Conservation (phyloP, 2,888 invertebrate species). For the Tenthredo distinguenda region DNA sequence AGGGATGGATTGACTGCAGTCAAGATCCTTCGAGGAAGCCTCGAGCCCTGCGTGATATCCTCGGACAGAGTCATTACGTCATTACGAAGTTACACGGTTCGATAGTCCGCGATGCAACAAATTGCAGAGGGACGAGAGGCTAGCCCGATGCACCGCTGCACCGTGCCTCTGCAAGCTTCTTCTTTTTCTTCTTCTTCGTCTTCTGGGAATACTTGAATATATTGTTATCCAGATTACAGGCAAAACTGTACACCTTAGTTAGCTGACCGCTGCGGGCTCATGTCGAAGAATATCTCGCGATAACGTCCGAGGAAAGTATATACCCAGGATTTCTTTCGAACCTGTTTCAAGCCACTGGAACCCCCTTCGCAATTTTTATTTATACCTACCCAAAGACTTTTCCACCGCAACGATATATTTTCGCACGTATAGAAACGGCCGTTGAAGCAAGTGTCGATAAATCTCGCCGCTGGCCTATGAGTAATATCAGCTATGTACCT, state of each 20-base stretch:
- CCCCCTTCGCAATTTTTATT: not conserved
- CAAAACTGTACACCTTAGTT: not conserved
- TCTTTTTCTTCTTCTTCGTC: not conserved
- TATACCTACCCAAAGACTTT: not conserved
- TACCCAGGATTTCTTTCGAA: not conserved
- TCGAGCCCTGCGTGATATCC: slow-evolving; percentile 34
- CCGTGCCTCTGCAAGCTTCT: slow-evolving; percentile 46
- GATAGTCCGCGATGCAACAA: slow-evolving; percentile 72
- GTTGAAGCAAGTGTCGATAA: slow-evolving; percentile 46
- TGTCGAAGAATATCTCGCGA: slow-evolving; percentile 2
- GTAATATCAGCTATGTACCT: slow-evolving; percentile 47
- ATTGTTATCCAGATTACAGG: slow-evolving; percentile 45
- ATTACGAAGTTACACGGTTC: slow-evolving; percentile 75
- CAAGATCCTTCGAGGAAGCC: slow-evolving; percentile 40
- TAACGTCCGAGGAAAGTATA: slow-evolving; percentile 10
- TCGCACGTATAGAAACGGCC: not conserved
- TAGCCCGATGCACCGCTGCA: slow-evolving; percentile 10
- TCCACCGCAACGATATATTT: not conserved
- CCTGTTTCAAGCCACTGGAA: not conserved
- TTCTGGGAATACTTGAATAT: slow-evolving; percentile 32
- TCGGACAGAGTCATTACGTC: slow-evolving; percentile 72
- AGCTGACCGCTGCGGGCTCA: not conserved
- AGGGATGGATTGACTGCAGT: slow-evolving; percentile 9
- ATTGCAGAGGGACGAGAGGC: slow-evolving; percentile 68
- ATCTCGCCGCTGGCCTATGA: slow-evolving; percentile 47